Evolutionary conservation across 2,888 invertebrate genomes (phyloP), one percentile per base, ranked within the genome.

Genomic region (Cremastinae sp.): DNA sequence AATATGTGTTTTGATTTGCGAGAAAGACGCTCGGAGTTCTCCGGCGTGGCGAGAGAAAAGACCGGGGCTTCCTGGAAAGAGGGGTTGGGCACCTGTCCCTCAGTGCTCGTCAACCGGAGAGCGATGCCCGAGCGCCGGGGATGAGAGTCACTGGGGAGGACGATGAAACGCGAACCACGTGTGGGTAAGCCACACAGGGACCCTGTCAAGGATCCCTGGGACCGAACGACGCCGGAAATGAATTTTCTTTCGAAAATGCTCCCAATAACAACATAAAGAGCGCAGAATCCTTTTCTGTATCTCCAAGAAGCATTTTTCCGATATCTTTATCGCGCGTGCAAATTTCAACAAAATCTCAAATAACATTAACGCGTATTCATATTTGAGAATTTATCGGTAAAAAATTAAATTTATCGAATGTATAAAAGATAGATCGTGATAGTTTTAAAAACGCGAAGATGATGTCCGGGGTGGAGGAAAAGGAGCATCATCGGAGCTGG

Each of bases 41-140:
- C 45, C 1, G 79, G 78, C 80, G 78, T 80, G 83, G 71, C 70
- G 73, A 79, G 83, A 83, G 84, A 83, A 82, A 83, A 84, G 81
- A 80, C 80, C 77, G 80, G 69, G 64, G 86, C 87, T 88, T 89
- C 88, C 88, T 87, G 86, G 88, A 88, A 88, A 87, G 86, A 82
- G 84, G 85, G 87, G 86, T 87, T 85, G 88, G 86, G 86, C 89
- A 88, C 89, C 89, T 89, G 89, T 87, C 88, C 86, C 84, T 86
- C 88, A 88, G 88, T 79, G 88, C 73, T 69, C 83, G 69, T 80
- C 88, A 82, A 86, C 84, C n/a, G 43, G 53, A 20, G 16, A 12
- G 10, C 12, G 28, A 0, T n/a, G 34, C 49, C 20, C 9, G 22
- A n/a, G n/a, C 12, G 0, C 5, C 53, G 34, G 7, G 14, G 12